phyloP scores from a whole-genome alignment of 2,113 vertebrate species.

The Chaetura pelagica region DNA sequence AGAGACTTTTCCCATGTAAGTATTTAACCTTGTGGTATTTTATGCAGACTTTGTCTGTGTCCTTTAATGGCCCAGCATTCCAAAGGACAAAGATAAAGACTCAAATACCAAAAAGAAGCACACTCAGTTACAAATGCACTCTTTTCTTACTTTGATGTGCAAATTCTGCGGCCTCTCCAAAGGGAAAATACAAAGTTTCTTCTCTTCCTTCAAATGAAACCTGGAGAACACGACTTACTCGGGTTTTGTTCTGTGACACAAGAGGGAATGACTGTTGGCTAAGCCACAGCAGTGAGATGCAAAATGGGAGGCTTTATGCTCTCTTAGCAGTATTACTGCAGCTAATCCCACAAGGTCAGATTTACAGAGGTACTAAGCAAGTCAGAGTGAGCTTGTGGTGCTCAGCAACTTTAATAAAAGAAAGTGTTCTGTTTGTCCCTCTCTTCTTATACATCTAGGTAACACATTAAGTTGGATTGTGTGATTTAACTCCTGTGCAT shows the following conservation, averaged over 20 bases:
- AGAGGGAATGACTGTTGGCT: background rate
- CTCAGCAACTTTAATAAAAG: background rate
- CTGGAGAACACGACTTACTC: background rate
- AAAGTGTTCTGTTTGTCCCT: background rate
- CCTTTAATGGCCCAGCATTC: background rate
- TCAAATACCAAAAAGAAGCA: background rate
- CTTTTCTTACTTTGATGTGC: background rate
- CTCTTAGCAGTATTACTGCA: background rate
- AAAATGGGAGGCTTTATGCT: background rate
- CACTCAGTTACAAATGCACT: background rate
- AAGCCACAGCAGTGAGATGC: background rate
- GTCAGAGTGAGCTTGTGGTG: background rate
- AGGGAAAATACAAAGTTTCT: background rate
- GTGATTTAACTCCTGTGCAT: background rate
- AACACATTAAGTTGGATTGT: background rate
- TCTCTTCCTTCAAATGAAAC: background rate
- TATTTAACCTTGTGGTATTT: background rate
- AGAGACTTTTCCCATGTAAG: background rate
- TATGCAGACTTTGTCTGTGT: background rate
- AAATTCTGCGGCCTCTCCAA: background rate
- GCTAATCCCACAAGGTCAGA: background rate
- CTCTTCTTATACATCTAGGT: background rate
- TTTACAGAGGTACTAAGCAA: background rate
- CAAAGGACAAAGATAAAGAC: background rate
- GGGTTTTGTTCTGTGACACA: background rate